Conservation (phyloP, 1,140 invertebrate genomes). For the Trichogramma pretiosum region DNA sequence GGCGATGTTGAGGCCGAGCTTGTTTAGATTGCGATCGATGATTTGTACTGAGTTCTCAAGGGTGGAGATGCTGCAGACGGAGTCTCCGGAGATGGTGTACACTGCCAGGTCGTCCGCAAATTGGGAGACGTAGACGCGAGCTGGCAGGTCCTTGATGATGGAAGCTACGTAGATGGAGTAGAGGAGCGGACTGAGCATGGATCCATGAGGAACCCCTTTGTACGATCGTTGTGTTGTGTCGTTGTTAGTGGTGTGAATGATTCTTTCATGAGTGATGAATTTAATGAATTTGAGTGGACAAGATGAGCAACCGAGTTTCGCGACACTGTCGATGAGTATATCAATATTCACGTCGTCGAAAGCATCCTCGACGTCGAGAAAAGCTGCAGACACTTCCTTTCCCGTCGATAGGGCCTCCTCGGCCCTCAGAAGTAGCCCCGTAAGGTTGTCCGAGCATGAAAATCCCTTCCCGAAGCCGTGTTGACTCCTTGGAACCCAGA, state of each 20-base stretch:
- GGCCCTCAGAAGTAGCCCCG: neutral
- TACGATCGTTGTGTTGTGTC: neutral
- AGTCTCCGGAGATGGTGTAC: no score
- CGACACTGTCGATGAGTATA: neutral
- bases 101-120: no score
- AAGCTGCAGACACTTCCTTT: neutral
- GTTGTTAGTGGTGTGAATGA: neutral
- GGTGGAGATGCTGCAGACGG: no score
- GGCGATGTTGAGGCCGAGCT: no score
- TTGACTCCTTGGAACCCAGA: neutral
- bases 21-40: no score
- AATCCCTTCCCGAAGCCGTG: neutral
- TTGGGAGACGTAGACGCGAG: no score
- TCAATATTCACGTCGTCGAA: slow-evolving; percentile 1
- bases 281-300: neutral
- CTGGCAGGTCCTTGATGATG: neutral
- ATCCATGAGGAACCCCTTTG: slow-evolving; percentile 1
- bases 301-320: neutral
- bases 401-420: neutral
- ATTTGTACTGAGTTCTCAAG: no score
- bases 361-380: slow-evolving; percentile 1
- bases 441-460: neutral
- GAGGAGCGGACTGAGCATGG: neutral
- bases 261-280: neutral
- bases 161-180: neutral